Conservation (phyloP, 35 echinoderm and acorn worm species). For the Eucidaris tribuloides region DNA sequence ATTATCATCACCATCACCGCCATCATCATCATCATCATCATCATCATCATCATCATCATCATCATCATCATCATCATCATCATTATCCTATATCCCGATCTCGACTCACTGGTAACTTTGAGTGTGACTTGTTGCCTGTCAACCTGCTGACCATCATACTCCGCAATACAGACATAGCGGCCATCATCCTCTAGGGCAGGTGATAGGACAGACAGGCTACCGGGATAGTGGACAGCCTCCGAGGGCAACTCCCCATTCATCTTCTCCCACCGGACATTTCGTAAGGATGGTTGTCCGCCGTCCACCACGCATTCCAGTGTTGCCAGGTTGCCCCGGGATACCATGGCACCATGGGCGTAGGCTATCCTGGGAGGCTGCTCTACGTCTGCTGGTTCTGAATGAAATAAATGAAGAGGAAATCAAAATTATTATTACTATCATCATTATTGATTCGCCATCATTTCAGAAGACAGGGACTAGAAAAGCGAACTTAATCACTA, state of each 20-base stretch:
- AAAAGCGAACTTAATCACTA: too few relatives aligned
- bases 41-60: too few relatives aligned
- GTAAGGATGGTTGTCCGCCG: conserved; percentile 22
- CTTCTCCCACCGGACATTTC: conserved; percentile 56
- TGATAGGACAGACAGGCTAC: conserved; percentile 42
- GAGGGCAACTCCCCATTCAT: conserved; percentile 41
- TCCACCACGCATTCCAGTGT: conserved; percentile 66
- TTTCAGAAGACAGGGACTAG: too few relatives aligned
- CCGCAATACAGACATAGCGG: conserved; percentile 53
- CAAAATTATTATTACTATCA: too few relatives aligned
- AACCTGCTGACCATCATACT: conserved; percentile 1
- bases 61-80: too few relatives aligned
- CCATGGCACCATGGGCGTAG: conserved; percentile 28
- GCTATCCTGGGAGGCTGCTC: conserved; percentile 46
- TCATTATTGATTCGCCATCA: too few relatives aligned
- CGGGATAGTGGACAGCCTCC: conserved; percentile 12
- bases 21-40: too few relatives aligned
- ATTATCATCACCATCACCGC: too few relatives aligned
- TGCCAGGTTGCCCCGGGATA: conserved; percentile 33
- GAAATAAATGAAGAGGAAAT: too few relatives aligned
- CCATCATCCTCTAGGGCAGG: conserved; percentile 41
- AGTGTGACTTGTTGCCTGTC: conserved; percentile 35
- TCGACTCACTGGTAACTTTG: conserved; percentile 74
- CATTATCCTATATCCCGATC: too few relatives aligned
- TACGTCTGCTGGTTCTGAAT: conserved; percentile 4